Conservation (phyloP, 1,140 invertebrate genomes). For the Zaprionus lachaisei region DNA sequence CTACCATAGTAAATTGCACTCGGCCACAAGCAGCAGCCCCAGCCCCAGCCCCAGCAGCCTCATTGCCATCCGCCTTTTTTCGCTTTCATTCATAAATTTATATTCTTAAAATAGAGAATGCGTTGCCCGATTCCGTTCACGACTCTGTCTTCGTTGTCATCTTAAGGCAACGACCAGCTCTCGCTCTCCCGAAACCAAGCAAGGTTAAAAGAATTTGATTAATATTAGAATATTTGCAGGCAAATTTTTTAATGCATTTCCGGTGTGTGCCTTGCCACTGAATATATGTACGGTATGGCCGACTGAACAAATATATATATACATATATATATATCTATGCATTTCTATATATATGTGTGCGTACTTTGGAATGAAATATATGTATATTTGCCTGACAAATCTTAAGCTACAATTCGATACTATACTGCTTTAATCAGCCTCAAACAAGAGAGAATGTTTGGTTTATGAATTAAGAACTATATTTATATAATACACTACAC, state of each 20-base stretch:
- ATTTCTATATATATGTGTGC: neutral
- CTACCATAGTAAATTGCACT: neutral
- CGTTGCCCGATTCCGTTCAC: slow-evolving; percentile 5
- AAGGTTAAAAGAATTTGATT: slow-evolving; percentile 66
- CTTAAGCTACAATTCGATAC: no score
- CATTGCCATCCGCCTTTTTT: slow-evolving; percentile 35
- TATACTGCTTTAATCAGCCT: neutral
- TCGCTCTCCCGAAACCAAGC: slow-evolving; percentile 11
- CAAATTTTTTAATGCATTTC: slow-evolving; percentile 57
- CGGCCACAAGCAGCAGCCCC: neutral
- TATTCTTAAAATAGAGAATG: slow-evolving; percentile 60
- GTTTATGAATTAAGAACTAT: neutral
- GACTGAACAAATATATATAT: neutral
- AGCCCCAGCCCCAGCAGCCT: neutral
- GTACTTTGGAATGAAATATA: neutral
- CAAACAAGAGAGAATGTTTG: neutral
- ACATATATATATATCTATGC: neutral
- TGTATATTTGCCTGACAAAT: neutral
- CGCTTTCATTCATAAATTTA: slow-evolving; percentile 70
- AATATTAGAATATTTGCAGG: slow-evolving; percentile 59
- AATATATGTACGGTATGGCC: slow-evolving; percentile 13
- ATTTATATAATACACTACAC: neutral
- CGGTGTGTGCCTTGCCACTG: slow-evolving; percentile 54
- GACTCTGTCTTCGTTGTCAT: neutral
- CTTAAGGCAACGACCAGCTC: slow-evolving; percentile 4